Conservation (phyloP, 2,797 vertebrate genomes). For the Thripadectes ignobilis region DNA sequence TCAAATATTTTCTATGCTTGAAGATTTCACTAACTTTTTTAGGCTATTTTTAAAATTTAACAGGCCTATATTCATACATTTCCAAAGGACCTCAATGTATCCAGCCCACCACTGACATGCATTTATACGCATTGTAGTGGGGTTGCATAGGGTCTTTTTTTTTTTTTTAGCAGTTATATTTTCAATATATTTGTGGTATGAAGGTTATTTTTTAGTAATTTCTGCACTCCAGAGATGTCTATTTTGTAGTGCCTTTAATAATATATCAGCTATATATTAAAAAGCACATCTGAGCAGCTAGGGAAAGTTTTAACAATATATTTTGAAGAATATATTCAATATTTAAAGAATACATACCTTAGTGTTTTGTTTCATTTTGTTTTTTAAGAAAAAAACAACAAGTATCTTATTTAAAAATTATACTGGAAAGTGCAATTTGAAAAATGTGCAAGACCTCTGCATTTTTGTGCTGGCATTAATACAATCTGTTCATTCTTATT, state of each 20-base stretch:
- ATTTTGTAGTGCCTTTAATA: constrained; percentile 83
- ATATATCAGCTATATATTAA: constrained; percentile 80
- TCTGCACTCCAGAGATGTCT: constrained; percentile 85
- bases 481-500: constrained; percentile 20
- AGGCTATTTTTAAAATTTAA: constrained; percentile 74
- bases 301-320: constrained; percentile 75
- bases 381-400: constrained; percentile 53
- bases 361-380: constrained; percentile 44
- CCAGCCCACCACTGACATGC: constrained; percentile 44
- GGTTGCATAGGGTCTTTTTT: constrained; percentile 74
- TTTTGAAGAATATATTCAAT: constrained; percentile 79
- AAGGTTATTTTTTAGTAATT: constrained; percentile 84
- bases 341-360: constrained; percentile 74
- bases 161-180: constrained; percentile 80
- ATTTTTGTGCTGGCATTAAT: constrained; percentile 69
- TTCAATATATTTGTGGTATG: constrained; percentile 79
- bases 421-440: constrained; percentile 83
- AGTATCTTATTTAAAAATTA: constrained; percentile 79
- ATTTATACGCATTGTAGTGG: constrained; percentile 59
- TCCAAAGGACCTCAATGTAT: constrained; percentile 72
- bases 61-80: constrained; percentile 75
- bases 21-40: constrained; percentile 80
- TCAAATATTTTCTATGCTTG: constrained; percentile 80
- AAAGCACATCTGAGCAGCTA: constrained; percentile 77
- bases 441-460: constrained; percentile 73